phyloP scores from a whole-genome alignment of 2,888 invertebrate genomes.

The Pachliopta kotzebuea region DNA sequence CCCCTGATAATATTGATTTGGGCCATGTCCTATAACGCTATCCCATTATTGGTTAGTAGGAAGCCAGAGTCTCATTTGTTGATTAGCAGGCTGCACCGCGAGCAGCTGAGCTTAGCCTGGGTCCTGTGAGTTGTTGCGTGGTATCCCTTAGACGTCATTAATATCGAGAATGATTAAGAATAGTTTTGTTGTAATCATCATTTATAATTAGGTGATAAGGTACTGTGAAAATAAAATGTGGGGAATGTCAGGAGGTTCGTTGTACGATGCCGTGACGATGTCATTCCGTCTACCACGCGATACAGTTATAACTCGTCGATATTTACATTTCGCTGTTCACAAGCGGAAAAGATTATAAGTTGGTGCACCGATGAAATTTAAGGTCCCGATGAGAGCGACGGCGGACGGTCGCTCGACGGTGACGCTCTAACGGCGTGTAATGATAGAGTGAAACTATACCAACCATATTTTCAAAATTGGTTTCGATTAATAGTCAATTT shows the following conservation, averaged over 20 bases:
- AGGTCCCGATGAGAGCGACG: slow-evolving; percentile 46
- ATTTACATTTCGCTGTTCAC: slow-evolving; percentile 50
- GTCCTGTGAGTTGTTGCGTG: too few relatives aligned
- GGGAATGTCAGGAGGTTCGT: slow-evolving; percentile 33
- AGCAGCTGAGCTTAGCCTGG: too few relatives aligned
- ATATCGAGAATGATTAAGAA: too few relatives aligned
- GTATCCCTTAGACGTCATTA: too few relatives aligned
- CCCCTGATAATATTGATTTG: too few relatives aligned
- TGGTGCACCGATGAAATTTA: slow-evolving; percentile 52
- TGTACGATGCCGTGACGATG: slow-evolving; percentile 39
- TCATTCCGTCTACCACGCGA: slow-evolving; percentile 36
- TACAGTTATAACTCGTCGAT: slow-evolving; percentile 48
- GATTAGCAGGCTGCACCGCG: too few relatives aligned
- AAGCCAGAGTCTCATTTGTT: too few relatives aligned
- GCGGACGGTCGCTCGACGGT: slow-evolving; percentile 37
- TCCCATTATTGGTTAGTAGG: too few relatives aligned
- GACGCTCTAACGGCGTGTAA: slow-evolving; percentile 38
- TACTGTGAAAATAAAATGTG: slow-evolving; percentile 32
- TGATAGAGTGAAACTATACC: slow-evolving; percentile 31
- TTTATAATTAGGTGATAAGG: slow-evolving; percentile 18
- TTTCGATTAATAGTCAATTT: slow-evolving; percentile 22
- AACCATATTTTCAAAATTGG: slow-evolving; percentile 32
- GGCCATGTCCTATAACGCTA: too few relatives aligned
- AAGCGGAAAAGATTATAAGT: slow-evolving; percentile 59
- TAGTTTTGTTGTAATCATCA: too few relatives aligned